Conservation (phyloP, 2,113 vertebrate species). For the Eurypyga helias region DNA sequence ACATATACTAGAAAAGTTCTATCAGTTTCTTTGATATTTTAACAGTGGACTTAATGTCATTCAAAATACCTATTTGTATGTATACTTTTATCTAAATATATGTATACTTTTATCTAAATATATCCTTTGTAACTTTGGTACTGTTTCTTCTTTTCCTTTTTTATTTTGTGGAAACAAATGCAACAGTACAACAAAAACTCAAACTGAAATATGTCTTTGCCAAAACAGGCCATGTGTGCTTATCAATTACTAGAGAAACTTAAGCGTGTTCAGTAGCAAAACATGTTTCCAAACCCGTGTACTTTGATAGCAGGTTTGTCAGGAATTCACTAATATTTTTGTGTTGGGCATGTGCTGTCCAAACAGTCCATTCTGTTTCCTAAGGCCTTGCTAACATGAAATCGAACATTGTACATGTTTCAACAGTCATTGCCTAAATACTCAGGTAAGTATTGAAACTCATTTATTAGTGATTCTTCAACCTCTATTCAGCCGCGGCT, state of each 20-base stretch:
- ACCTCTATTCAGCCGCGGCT: background rate
- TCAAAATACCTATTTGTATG: background rate
- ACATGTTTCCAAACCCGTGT: background rate
- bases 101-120: background rate
- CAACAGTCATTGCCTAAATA: background rate
- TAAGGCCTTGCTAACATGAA: background rate
- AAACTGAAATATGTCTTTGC: background rate
- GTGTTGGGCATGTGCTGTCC: background rate
- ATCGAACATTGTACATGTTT: background rate
- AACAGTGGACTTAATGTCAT: conserved; percentile 21
- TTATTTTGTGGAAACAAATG: background rate
- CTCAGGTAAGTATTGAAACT: background rate
- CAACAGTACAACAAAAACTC: background rate
- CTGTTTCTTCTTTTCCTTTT: background rate
- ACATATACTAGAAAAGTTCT: conserved; percentile 25
- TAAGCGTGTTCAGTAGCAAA: background rate
- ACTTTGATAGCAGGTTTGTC: background rate
- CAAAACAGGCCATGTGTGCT: background rate
- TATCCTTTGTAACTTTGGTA: background rate
- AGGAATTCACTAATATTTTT: background rate
- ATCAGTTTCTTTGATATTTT: conserved; percentile 60
- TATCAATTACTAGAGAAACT: background rate
- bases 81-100: background rate
- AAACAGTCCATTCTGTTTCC: background rate
- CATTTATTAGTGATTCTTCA: background rate